Evolutionary conservation across 2,888 invertebrate species (phyloP).

Genomic region (Esperia sulphurella): DNA sequence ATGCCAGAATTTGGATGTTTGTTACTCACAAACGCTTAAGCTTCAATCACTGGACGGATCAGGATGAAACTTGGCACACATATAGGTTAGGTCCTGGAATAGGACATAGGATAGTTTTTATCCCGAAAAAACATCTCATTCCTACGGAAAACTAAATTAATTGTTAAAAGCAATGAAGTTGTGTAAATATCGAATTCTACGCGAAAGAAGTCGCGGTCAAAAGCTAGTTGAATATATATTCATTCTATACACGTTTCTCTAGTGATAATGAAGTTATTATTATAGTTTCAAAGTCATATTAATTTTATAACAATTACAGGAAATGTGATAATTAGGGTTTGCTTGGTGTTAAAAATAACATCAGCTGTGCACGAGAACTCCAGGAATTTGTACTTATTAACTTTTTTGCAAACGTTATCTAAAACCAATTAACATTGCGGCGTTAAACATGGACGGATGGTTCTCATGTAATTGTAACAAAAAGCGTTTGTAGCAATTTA

Average conservation of each 20-base stretch:
- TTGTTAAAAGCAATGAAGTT: no score
- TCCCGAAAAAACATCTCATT: no score
- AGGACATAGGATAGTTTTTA: no score
- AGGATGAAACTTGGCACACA: no score
- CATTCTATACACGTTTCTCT: not conserved
- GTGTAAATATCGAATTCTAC: no score
- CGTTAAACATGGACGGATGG: slow-evolving; percentile 17
- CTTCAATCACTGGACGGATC: no score
- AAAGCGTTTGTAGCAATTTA: slow-evolving; percentile 23
- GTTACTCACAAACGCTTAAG: no score
- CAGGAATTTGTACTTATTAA: slow-evolving; percentile 19
- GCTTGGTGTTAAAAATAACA: slow-evolving; percentile 7
- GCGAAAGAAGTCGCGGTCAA: no score
- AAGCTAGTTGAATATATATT: not conserved
- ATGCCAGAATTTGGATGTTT: no score
- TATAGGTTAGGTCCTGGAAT: no score
- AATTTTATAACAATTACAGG: slow-evolving; percentile 8
- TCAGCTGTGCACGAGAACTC: slow-evolving; percentile 4
- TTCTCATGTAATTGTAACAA: slow-evolving; percentile 22
- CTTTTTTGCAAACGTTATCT: slow-evolving; percentile 18
- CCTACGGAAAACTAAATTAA: no score
- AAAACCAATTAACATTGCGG: slow-evolving; percentile 20
- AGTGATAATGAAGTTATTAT: slow-evolving; percentile 3
- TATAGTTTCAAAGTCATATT: not conserved
- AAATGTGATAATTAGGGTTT: slow-evolving; percentile 9